These are phyloP conservation scores for Agelas oroides DNA, from an alignment of 37 sponge, comb jelly and placozoan species.

Conservation along the genomic window DNA sequence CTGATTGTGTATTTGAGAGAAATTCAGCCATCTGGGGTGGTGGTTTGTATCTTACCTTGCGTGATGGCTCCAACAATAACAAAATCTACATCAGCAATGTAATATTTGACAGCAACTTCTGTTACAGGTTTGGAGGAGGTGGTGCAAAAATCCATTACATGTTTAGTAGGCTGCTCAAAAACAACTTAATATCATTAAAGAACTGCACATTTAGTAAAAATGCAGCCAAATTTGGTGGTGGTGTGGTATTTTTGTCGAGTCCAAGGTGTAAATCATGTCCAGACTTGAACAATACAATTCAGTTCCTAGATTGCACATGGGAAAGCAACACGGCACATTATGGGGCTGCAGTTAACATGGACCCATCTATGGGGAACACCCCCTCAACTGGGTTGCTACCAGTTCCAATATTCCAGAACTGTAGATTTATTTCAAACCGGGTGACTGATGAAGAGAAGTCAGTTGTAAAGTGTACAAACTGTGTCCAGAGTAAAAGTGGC, in stretches of 20 bases:
- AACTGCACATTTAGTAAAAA: background rate
- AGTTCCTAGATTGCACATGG: slow-evolving; percentile 19
- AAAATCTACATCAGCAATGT: background rate
- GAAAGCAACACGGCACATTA: slow-evolving; percentile 13
- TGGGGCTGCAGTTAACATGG: slow-evolving; percentile 24
- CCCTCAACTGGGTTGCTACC: slow-evolving; percentile 2
- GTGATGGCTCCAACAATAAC: slow-evolving; percentile 6
- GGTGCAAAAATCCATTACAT: no score
- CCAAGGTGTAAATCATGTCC: no score
- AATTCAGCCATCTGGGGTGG: slow-evolving; percentile 37
- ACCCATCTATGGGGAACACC: slow-evolving; percentile 12
- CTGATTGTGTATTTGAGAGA: background rate
- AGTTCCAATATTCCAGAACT: background rate
- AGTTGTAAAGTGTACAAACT: no score
- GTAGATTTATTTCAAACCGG: no score
- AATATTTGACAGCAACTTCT: background rate
- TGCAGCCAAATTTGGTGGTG: background rate
- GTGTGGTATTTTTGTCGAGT: no score
- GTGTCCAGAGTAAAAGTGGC: no score
- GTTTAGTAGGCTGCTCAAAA: background rate
- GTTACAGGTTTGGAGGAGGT: background rate
- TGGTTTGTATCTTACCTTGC: slow-evolving; percentile 19
- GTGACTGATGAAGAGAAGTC: no score
- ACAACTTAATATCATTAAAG: background rate
- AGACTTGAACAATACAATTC: no score